Evolutionary conservation across 1,140 invertebrate species (phyloP).

Genomic region (Maconellicoccus hirsutus): DNA sequence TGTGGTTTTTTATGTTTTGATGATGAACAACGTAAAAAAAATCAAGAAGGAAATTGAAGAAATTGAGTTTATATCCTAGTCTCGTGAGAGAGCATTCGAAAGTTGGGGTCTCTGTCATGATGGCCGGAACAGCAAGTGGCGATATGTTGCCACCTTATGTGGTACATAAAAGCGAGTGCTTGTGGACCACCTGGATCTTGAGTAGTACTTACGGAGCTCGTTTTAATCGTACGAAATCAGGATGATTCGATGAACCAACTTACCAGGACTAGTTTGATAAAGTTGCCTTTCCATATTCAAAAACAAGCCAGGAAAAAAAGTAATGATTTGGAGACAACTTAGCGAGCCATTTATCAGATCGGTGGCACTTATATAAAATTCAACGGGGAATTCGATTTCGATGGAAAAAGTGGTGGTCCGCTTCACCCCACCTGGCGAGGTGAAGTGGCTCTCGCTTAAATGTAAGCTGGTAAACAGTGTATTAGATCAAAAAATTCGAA

Average conservation of each 20-base stretch:
- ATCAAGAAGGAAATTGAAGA: no score
- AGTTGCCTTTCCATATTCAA: slow-evolving; percentile 29
- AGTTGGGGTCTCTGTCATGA: slow-evolving; percentile 26
- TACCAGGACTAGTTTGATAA: slow-evolving; percentile 36
- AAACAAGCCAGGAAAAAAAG: slow-evolving; percentile 31
- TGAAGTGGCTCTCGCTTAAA: no score
- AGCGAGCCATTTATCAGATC: slow-evolving; percentile 33
- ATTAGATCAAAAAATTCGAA: no score
- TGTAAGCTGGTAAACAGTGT: no score
- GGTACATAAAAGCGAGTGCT: slow-evolving; percentile 34
- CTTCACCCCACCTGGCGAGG: no score
- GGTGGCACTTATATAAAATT: no score
- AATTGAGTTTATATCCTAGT: slow-evolving; percentile 26
- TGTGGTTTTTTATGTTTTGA: no score
- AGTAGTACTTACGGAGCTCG: slow-evolving; percentile 30
- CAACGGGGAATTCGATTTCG: no score
- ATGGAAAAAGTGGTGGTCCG: no score
- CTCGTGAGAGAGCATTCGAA: no score
- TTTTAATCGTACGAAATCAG: slow-evolving; percentile 34
- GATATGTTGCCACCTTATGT: slow-evolving; percentile 32
- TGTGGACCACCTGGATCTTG: slow-evolving; percentile 34
- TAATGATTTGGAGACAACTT: slow-evolving; percentile 36
- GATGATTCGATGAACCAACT: slow-evolving; percentile 32
- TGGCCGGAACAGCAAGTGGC: slow-evolving; percentile 24
- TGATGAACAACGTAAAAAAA: no score